Conservation (phyloP, 2,797 vertebrate genomes). For the Parauchenoglanis ngamensis region DNA sequence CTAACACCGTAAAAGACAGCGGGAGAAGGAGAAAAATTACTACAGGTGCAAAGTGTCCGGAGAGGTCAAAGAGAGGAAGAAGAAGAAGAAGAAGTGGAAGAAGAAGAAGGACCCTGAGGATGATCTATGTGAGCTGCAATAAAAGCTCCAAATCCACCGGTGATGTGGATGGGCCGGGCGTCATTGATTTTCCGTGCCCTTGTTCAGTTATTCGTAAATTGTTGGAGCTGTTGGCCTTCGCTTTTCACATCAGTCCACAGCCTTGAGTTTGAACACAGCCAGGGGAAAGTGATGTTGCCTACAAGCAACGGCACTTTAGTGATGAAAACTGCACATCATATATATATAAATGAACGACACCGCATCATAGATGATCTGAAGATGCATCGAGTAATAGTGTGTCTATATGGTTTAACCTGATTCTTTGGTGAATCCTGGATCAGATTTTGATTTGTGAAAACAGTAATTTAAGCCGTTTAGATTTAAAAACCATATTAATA, state of each 20-base stretch:
- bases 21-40: conserved; percentile 1
- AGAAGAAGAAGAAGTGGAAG: conserved; percentile 45
- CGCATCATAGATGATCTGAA: neutral
- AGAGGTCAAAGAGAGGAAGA: conserved; percentile 62
- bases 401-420: neutral
- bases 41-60: conserved; percentile 52
- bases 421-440: neutral
- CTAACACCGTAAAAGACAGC: neutral
- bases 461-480: neutral
- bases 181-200: conserved; percentile 68
- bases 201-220: conserved; percentile 69
- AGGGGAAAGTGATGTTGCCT: neutral
- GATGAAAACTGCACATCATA: neutral
- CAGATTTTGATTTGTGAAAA: neutral
- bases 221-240: conserved; percentile 62
- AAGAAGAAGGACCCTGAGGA: conserved; percentile 55
- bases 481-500: neutral
- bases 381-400: neutral
- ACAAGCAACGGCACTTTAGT: neutral
- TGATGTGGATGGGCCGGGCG: conserved; percentile 62
- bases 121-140: conserved; percentile 68
- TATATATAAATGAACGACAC: neutral
- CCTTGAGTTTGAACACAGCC: conserved; percentile 43
- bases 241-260: conserved; percentile 60
- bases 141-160: conserved; percentile 59